Base-by-base conservation (phyloP, 2,888 invertebrate genomes). In the Chalcosyrphus nemorum region DNA sequence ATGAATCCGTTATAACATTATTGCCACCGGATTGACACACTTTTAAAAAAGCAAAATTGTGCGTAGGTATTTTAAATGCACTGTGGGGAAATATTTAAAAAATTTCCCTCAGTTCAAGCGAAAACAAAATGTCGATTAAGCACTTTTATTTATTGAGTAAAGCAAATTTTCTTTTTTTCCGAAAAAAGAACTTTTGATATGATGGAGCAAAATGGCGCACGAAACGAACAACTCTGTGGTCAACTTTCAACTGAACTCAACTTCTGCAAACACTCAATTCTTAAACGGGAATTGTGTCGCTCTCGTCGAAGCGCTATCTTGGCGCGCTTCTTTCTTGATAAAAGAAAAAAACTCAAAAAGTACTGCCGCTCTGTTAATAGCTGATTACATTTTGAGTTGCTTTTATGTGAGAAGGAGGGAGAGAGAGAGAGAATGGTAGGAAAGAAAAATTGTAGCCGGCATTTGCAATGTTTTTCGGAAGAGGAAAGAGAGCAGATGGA, bases 161-260 rank as follows among this genome's bases (percentile, higher is more conserved):
- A 21, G 45, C 21, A 47, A n/a, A 27, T 71, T 59, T 63, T 56
- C 13, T 75, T 70, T 11, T 61, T 54, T 35, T 70, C 65, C 57
- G 75, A 75, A 56, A 74, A 59, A 57, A 68, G 38, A 21, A 72
- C 47, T 29, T 29, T 38, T 38, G 13, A 35, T 56, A 21, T 9
- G 17, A 50, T 11, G 4, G 15, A 29, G 13, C 3, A 7, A 24
- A 11, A 5, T 9, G 7, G 21, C 41, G 35, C 7, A 71, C 71
- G 65, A 38, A 54, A 59, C 52, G 45, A 52, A 75, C 74, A 21
- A 38, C 43, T 65, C 80, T 63, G 50, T 72, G 61, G 78, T 75
- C 65, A 80, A 70, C 75, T 84, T 68, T 80, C 68, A 74, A 84
- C 84, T 84, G 74, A 84, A 65, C 65, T 78, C 80, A 65, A 65